phyloP scores from a whole-genome alignment of 2,888 invertebrate species.

The Metacarcinus magister region DNA sequence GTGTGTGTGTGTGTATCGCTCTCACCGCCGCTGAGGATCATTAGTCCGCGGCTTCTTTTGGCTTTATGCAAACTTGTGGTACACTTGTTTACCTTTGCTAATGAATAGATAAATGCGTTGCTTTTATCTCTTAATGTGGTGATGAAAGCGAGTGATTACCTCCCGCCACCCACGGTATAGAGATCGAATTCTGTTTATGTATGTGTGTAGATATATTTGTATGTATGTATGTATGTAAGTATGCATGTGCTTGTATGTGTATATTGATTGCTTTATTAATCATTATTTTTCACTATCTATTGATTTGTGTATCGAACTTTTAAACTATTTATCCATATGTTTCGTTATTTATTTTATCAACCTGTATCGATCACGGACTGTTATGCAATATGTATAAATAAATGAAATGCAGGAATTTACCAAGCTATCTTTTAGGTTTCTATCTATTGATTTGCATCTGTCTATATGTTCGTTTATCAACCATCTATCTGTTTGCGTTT shows the following conservation, averaged over 20 bases:
- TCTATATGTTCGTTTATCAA: background rate
- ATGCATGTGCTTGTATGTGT: background rate
- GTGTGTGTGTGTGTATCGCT: background rate
- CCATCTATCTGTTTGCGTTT: background rate
- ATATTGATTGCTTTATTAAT: background rate
- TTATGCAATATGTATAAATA: no score
- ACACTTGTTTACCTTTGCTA: conserved; percentile 48
- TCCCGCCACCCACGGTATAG: background rate
- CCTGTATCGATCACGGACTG: no score
- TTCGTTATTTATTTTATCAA: background rate
- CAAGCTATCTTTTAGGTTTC: background rate
- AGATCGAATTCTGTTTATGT: background rate
- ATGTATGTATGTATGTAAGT: background rate
- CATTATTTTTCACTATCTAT: background rate
- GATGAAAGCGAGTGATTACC: conserved; percentile 48
- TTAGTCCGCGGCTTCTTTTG: conserved; percentile 32
- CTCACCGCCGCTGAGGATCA: background rate
- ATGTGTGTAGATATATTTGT: background rate
- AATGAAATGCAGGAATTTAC: no score
- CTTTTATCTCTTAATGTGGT: conserved; percentile 48
- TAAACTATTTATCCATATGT: background rate
- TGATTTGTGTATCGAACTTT: background rate
- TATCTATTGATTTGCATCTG: background rate
- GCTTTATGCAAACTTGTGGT: conserved; percentile 41
- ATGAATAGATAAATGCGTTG: conserved; percentile 36